Base-by-base conservation (phyloP, 2,888 invertebrate species). In the Vanessa cardui region DNA sequence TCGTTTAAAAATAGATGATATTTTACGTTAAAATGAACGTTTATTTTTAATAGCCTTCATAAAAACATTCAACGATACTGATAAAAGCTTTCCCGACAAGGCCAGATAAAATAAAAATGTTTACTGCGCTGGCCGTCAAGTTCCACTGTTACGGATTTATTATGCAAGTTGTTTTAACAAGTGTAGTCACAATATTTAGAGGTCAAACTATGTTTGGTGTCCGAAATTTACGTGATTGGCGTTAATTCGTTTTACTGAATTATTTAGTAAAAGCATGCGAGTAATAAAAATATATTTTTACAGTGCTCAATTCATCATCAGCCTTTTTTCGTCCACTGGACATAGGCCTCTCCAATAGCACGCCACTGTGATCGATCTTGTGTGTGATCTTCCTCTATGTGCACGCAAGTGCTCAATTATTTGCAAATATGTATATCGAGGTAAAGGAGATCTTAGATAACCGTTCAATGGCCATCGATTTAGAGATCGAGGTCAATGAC, bases 201-300 rank as follows among this genome's bases (percentile, higher is more conserved):
- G 58, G 52, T 52, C 64, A 59, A 64, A 59, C 49, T 26, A 31
- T 64, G 50, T 52, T 45, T 1, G 6, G 7, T 59, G 26, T 56
- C 31, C 56, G 39, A 56, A 18, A 33, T 33, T 18, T 58, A 62
- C 50, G 66, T 49, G 49, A 62, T n/a, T n/a, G n/a, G 31, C 33
- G 49, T 46, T 62, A 62, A 67, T 63, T 62, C 52, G 39, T 52
- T 39, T 44, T 20, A 52, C 39, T 59, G 62, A 62, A 67, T 67
- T 45, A 67, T n/a, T 62, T n/a, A 50, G 50, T 47, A 16, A 21
- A 33, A 18, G 52, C 56, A 15, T 56, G 33, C 2, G 18, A 20
- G 33, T 9, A 18, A 18, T 39, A 56, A n/a, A 56, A 31, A 18
- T 18, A 39, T 9, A 6, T 54, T 54, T 60, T 56, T 1, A 33